A percentile compares a stretch with the other conserved stretches of the same genome.
These are phyloP conservation scores for Dendrocopos noguchii DNA, from an alignment of 2,113 vertebrate genomes.

Conservation along the genomic window DNA sequence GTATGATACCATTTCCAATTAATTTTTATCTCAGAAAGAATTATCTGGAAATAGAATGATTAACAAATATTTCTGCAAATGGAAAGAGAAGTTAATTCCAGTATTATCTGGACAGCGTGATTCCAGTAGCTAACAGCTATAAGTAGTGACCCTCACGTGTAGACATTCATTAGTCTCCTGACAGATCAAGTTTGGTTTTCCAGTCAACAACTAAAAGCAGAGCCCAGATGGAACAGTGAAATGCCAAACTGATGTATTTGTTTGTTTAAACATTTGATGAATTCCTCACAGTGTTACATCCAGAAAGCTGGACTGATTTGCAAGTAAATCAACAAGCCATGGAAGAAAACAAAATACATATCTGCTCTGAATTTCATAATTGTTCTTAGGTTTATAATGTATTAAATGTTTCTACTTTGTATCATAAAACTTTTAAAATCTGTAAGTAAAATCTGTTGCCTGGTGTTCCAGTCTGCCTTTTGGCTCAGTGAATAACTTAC, in stretches of 20 bases:
- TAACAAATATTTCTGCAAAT: slow-evolving; percentile 9
- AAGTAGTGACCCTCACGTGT: background rate
- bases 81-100: background rate
- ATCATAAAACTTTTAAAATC: background rate
- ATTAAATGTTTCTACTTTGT: background rate
- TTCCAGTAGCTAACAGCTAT: background rate
- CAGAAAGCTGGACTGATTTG: background rate
- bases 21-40: background rate
- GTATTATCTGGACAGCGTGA: background rate
- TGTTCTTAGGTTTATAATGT: background rate
- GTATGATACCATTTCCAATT: background rate
- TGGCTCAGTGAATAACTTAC: background rate
- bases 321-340: background rate
- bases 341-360: background rate
- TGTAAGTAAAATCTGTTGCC: background rate
- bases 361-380: background rate
- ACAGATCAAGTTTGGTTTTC: background rate
- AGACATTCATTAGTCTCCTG: background rate
- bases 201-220: background rate
- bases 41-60: background rate
- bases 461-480: background rate
- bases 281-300: background rate
- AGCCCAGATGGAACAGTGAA: background rate
- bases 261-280: background rate
- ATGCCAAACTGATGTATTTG: background rate